phyloP scores from a whole-genome alignment of 2,888 invertebrate species.

The Calliopum simillimum region DNA sequence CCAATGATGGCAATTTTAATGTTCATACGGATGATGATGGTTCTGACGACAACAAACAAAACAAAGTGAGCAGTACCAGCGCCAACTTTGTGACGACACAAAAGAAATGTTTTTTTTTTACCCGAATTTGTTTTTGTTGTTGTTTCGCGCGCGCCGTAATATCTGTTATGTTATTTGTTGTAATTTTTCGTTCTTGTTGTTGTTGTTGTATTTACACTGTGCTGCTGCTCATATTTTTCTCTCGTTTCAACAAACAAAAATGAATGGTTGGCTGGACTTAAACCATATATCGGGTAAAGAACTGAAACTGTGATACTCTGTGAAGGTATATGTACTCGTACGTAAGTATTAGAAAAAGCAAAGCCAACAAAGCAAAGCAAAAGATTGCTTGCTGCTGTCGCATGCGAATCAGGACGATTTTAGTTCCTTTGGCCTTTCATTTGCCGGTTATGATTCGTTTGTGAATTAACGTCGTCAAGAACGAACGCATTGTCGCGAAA shows the following conservation, averaged over 20 bases:
- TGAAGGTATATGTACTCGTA: too few species aligned
- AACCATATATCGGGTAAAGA: conserved; percentile 38
- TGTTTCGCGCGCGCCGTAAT: conserved; percentile 33
- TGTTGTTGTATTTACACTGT: conserved; percentile 22
- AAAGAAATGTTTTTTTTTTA: conserved; percentile 32
- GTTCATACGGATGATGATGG: conserved; percentile 11
- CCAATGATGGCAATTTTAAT: background rate
- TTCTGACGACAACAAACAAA: conserved; percentile 33
- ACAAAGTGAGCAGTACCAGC: conserved; percentile 31
- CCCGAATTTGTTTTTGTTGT: conserved; percentile 18
- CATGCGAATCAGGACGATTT: conserved; percentile 54
- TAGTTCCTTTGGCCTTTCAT: conserved; percentile 55
- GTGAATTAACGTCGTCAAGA: conserved; percentile 46
- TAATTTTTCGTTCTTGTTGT: conserved; percentile 29
- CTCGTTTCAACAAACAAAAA: conserved; percentile 45
- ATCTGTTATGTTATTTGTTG: conserved; percentile 28
- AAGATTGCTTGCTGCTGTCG: conserved; percentile 39
- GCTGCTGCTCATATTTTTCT: conserved; percentile 33
- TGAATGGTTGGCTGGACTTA: conserved; percentile 43
- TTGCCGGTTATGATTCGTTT: conserved; percentile 61
- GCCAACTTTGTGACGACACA: conserved; percentile 37
- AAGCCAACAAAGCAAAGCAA: conserved; percentile 5
- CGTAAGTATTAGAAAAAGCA: background rate
- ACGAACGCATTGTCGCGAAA: conserved; percentile 32
- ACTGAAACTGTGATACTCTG: background rate